Percentiles rank a stretch among this genome's conserved stretches.
Conservation (phyloP, 2,888 invertebrate genomes). For the Leptogaster cylindrica region DNA sequence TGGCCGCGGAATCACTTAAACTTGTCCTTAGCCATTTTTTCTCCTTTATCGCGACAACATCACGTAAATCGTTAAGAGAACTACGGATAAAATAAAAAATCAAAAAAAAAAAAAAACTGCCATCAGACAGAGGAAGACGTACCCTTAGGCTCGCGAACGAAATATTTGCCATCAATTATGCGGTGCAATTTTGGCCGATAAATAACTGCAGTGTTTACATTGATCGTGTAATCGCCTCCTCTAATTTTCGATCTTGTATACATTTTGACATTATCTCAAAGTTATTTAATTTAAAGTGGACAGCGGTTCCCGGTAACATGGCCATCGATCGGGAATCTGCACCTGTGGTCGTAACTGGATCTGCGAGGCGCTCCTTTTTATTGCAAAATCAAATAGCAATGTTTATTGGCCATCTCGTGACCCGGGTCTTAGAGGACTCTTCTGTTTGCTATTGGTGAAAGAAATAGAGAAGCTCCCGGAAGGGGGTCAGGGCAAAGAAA, state of each 20-base stretch:
- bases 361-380: not conserved
- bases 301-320: constrained; percentile 3
- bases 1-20: constrained; percentile 43
- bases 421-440: not conserved
- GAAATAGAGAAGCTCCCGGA: constrained; percentile 24
- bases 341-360: constrained; percentile 1
- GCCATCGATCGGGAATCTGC: not conserved
- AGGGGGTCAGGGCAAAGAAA: not conserved
- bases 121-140: constrained; percentile 22
- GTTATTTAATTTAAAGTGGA: constrained; percentile 31
- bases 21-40: constrained; percentile 32
- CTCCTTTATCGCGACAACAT: constrained; percentile 5
- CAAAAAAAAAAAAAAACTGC: constrained; percentile 4
- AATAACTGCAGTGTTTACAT: constrained; percentile 47
- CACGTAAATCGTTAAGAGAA: constrained; percentile 16
- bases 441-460: constrained; percentile 16
- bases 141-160: constrained; percentile 11
- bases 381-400: constrained; percentile 19
- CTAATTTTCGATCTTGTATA: constrained; percentile 37
- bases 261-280: constrained; percentile 33
- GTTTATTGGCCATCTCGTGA: constrained; percentile 32
- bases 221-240: constrained; percentile 43
- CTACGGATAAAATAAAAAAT: not conserved
- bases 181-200: constrained; percentile 45
- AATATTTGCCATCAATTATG: constrained; percentile 43